A percentile compares a stretch with the other conserved stretches of the same genome.
Evolutionary conservation across 2,797 vertebrate species (phyloP).

Genomic region (Notolabrus celidotus): DNA sequence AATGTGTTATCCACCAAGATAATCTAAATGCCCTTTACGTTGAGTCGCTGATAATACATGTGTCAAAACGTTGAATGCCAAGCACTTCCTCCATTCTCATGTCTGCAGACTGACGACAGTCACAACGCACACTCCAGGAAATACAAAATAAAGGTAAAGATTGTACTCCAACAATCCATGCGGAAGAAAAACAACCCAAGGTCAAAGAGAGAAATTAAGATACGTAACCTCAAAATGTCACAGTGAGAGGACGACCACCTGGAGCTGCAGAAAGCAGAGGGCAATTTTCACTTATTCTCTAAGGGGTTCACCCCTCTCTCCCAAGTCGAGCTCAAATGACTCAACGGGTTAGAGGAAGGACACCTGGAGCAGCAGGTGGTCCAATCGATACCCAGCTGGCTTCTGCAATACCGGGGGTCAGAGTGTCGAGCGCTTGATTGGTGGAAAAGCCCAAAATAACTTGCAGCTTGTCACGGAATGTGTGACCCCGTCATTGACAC

Average conservation of each 20-base stretch:
- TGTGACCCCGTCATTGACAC: constrained; percentile 64
- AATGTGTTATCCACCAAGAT: not conserved
- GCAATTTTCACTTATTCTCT: constrained; percentile 58
- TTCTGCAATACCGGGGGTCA: constrained; percentile 53
- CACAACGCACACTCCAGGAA: not conserved
- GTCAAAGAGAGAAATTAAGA: constrained; percentile 9
- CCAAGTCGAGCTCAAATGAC: constrained; percentile 32
- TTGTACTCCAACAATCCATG: constrained; percentile 27
- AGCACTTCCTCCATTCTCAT: not conserved
- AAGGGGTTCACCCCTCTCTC: constrained; percentile 36
- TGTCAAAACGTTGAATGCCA: not conserved
- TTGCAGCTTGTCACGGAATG: constrained; percentile 30
- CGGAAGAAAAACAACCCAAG: constrained; percentile 20
- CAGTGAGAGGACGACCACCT: constrained; percentile 38
- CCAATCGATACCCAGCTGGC: constrained; percentile 70
- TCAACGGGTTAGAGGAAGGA: constrained; percentile 58
- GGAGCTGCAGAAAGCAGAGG: constrained; percentile 46
- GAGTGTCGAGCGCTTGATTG: constrained; percentile 57
- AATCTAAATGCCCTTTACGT: not conserved
- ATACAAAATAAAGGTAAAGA: not conserved
- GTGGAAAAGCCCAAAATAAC: constrained; percentile 65
- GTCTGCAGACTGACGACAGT: not conserved
- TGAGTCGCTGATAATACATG: not conserved
- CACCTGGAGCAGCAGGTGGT: constrained; percentile 58
- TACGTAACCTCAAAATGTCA: constrained; percentile 50